Conservation (phyloP, 1,140 invertebrate species). For the Wasmannia auropunctata region DNA sequence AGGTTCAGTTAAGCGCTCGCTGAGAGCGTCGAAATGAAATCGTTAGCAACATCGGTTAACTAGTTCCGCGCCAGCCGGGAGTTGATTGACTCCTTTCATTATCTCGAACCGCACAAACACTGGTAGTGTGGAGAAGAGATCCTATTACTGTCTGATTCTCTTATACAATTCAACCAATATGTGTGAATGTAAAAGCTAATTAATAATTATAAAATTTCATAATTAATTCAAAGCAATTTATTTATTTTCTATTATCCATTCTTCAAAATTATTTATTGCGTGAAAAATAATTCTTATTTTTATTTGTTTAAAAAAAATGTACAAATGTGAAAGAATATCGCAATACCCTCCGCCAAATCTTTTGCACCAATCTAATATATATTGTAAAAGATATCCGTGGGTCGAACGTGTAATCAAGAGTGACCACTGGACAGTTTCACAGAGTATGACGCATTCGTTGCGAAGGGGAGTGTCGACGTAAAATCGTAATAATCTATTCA, state of each 20-base stretch:
- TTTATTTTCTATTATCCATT: neutral
- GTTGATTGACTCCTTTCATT: constrained; percentile 73
- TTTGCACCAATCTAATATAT: neutral
- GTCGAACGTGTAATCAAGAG: neutral
- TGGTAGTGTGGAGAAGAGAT: constrained; percentile 38
- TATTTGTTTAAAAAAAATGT: neutral
- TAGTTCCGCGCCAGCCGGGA: constrained; percentile 58
- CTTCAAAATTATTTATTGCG: neutral
- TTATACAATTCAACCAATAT: neutral
- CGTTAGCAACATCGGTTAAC: constrained; percentile 62
- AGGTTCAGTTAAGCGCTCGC: constrained; percentile 33
- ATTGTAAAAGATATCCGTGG: neutral
- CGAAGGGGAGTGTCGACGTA: neutral
- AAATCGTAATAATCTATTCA: constrained; percentile 42
- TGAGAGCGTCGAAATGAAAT: constrained; percentile 57
- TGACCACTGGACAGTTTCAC: constrained; percentile 69
- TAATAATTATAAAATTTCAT: neutral
- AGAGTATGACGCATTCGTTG: constrained; percentile 65
- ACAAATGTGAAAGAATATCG: neutral
- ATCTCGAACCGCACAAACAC: constrained; percentile 22
- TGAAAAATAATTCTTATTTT: neutral
- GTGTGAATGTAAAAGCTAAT: neutral
- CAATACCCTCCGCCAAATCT: neutral
- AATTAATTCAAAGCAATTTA: neutral
- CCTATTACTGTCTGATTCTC: constrained; percentile 15